Evolutionary conservation across 2,797 vertebrate genomes (phyloP).

Genomic region (Falco peregrinus): DNA sequence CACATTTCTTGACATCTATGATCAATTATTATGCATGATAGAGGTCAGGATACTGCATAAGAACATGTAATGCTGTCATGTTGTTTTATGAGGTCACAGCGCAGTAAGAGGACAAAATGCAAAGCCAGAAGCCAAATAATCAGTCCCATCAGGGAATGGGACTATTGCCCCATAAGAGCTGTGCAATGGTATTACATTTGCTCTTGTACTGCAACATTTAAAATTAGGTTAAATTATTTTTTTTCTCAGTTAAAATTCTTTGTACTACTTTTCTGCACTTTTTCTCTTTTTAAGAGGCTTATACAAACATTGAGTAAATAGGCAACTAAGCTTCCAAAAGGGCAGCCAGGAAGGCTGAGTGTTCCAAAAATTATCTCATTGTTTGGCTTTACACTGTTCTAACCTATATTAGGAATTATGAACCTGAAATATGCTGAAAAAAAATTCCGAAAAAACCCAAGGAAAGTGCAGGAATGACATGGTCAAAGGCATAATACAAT

Average conservation of each 20-base stretch:
- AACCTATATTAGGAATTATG: background rate
- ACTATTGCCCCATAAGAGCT: background rate
- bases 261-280: background rate
- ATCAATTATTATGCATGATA: background rate
- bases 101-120: background rate
- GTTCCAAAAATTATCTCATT: background rate
- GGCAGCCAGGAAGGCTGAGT: background rate
- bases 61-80: background rate
- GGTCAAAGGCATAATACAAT: background rate
- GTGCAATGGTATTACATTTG: background rate
- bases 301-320: background rate
- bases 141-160: background rate
- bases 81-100: background rate
- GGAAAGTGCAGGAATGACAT: background rate
- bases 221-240: background rate
- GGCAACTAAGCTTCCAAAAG: background rate
- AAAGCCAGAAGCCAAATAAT: background rate
- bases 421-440: background rate
- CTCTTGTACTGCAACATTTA: background rate
- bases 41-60: background rate
- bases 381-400: background rate
- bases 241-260: background rate
- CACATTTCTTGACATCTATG: background rate
- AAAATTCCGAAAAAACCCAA: background rate
- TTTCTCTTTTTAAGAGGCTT: background rate